These are phyloP conservation scores for Microcebus griseorufus DNA, from an alignment of 2,113 vertebrate species.

Conservation along the genomic window DNA sequence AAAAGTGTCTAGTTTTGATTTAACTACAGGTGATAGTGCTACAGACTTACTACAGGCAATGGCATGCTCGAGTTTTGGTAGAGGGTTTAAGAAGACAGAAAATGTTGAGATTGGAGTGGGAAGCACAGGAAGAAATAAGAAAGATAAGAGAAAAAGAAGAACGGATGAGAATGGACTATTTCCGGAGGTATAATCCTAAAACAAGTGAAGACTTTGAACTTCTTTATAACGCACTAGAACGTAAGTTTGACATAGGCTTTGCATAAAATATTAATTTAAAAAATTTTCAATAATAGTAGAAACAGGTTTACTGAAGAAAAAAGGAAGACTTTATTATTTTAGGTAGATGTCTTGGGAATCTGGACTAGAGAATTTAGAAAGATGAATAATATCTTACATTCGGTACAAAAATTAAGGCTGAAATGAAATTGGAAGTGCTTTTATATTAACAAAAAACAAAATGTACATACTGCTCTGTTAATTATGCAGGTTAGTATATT, in stretches of 20 bases:
- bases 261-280: not conserved
- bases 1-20: not conserved
- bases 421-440: not conserved
- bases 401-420: constrained; percentile 21
- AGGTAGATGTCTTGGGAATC: not conserved
- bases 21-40: constrained; percentile 88
- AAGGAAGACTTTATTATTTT: constrained; percentile 1
- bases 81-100: constrained; percentile 83
- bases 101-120: constrained; percentile 84
- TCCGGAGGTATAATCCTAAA: constrained; percentile 89
- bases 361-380: constrained; percentile 8
- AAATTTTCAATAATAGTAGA: not conserved
- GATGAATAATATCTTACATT: not conserved
- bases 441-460: constrained; percentile 15
- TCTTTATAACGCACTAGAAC: constrained; percentile 90
- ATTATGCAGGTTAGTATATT: not conserved
- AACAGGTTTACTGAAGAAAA: not conserved
- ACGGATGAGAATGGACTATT: constrained; percentile 83
- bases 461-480: not conserved
- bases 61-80: constrained; percentile 87
- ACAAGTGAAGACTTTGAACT: constrained; percentile 92
- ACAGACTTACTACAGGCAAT: constrained; percentile 89
- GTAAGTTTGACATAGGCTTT: constrained; percentile 84
- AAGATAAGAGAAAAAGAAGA: constrained; percentile 87
- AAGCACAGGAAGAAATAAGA: constrained; percentile 84